Conservation (phyloP, 2,797 vertebrate genomes). For the Peromyscus nudipes region DNA sequence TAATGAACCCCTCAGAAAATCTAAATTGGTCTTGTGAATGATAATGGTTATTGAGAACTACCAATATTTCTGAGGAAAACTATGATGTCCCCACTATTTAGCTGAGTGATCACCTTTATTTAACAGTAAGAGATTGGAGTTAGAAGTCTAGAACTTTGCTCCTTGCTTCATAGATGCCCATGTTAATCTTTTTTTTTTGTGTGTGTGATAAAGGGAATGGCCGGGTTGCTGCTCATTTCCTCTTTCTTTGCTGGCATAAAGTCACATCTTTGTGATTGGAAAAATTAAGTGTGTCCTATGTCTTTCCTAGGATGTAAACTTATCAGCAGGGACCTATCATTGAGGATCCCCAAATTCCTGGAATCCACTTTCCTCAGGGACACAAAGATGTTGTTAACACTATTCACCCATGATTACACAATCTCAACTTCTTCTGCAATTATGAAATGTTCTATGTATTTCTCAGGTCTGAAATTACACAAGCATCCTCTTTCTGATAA, state of each 20-base stretch:
- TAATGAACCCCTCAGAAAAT: neutral
- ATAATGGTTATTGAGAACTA: constrained; percentile 16
- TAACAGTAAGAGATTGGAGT: neutral
- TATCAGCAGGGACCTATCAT: neutral
- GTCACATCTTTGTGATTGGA: neutral
- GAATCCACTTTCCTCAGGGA: neutral
- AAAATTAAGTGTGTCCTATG: neutral
- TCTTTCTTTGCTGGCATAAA: neutral
- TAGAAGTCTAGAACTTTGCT: neutral
- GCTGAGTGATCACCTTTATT: neutral
- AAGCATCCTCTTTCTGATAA: neutral
- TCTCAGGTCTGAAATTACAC: neutral
- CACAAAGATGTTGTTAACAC: neutral
- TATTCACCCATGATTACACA: neutral
- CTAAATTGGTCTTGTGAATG: constrained; percentile 13
- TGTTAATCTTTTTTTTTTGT: neutral
- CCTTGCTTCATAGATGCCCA: no score
- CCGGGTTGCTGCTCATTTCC: neutral
- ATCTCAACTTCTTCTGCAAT: neutral
- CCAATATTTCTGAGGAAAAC: neutral
- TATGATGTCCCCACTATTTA: neutral
- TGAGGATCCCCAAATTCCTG: neutral
- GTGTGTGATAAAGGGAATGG: neutral
- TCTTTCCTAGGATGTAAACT: neutral
- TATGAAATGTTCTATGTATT: neutral